Evolutionary conservation across 2,888 invertebrate species (phyloP), one percentile per base, ranked within the genome.

Genomic region (Cosmia trapezina): DNA sequence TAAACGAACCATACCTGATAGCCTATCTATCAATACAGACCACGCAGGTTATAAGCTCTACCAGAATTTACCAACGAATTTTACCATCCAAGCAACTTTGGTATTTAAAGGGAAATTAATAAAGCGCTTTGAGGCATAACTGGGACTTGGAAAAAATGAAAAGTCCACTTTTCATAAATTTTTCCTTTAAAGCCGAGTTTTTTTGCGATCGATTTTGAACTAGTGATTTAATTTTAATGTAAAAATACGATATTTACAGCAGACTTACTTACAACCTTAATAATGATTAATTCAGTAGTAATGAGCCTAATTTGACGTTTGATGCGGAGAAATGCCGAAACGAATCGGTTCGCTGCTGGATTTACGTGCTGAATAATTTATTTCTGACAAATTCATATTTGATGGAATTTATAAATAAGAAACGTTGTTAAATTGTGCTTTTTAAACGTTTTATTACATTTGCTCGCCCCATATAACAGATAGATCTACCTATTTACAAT

Each of bases 41-140:
- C 76, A 64, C 51, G 45, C 64, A 76, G 45, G 59, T 60, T 77
- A 64, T 76, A 56, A 77, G 37, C 57, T 45, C 64, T 37, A 49
- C 41, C 37, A 67, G 41, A 64, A 68, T 77, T 71, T 33, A 60
- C 43, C 61, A 43, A 41, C 2, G 28, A 57, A 68, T 76, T 76
- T 76, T 49, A 62, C 56, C 33, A 73, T 33, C 8, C 49, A 74
- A 64, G 49, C 51, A 66, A 73, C 47, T 67, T 76, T 65, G 62
- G 65, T 63, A 69, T 80, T 80, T 68, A 65, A 64, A 72, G 57
- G 64, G 45, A 53, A 68, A 73, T 73, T 73, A 62, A 68, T 62
- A 77, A 70, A 68, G 67, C 51, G 22, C 72, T 80, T 70, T 75
- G 66, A 45, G 8, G 81, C 80, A 57, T 66, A 66, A 60, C 43